Percentiles rank a stretch among this genome's conserved stretches.
These are phyloP conservation scores for Panthera leo DNA, from an alignment of 2,113 vertebrate genomes.

Conservation along the genomic window DNA sequence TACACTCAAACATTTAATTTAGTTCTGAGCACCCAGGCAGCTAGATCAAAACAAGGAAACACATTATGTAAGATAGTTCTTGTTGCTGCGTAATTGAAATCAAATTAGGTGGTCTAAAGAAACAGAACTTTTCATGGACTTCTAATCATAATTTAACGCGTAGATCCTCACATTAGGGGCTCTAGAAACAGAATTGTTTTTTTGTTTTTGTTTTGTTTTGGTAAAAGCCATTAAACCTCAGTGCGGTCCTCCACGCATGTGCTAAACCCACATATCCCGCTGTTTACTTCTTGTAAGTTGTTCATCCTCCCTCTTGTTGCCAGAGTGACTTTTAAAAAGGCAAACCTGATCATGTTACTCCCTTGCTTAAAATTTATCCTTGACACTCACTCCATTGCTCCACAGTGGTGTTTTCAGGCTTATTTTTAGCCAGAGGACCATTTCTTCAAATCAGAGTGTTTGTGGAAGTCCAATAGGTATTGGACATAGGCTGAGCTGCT, in stretches of 20 bases:
- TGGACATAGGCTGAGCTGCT: background rate
- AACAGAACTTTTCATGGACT: background rate
- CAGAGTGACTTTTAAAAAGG: conserved; percentile 16
- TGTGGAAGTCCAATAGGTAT: background rate
- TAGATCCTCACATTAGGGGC: background rate
- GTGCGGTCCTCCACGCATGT: background rate
- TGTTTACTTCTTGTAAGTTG: background rate
- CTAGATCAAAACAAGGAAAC: background rate
- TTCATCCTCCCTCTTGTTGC: background rate
- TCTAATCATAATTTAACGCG: background rate
- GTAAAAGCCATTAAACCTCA: background rate
- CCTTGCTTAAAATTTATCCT: conserved; percentile 7
- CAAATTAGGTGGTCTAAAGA: background rate
- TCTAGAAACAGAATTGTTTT: background rate
- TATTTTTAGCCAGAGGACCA: conserved; percentile 31
- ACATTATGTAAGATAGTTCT: background rate
- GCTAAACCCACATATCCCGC: background rate
- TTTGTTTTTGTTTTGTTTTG: background rate
- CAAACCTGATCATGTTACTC: background rate
- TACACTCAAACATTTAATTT: background rate
- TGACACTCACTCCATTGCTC: background rate
- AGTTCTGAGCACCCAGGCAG: background rate
- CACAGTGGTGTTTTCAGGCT: background rate
- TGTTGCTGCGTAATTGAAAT: conserved; percentile 27
- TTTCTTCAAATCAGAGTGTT: conserved; percentile 5